Evolutionary conservation across 2,888 invertebrate genomes (phyloP), one percentile per base, ranked within the genome.

Genomic region (Temnothorax rugatulus): DNA sequence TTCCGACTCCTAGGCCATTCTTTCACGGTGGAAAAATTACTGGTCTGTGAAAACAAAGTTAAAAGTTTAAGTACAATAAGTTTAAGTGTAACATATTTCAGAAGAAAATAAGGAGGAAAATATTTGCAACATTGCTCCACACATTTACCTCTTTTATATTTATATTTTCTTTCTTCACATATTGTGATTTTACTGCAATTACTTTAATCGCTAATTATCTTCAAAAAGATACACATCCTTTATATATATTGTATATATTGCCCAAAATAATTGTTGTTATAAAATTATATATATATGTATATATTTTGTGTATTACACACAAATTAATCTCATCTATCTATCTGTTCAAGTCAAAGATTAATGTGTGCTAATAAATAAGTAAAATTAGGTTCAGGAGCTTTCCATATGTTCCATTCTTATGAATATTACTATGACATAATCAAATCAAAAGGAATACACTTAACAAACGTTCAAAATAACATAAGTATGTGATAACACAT

Each of bases 1-100:
- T 97, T 98, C 93, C 96, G 97, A 94, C 97, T 97, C 95, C 96
- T 97, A 90, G 97, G 96, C 97, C 98, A 98, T 95, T 97, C 97
- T 95, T 96, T 96, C 64, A 94, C 90, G 90, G 98, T 97, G 86
- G 98, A 97, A 95, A 97, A 97, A 94, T 97, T 96, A 95, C 96
- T 97, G 92, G 97, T 96, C 98, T 98, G 96, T 92, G 96, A 95
- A 84, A 89, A 91, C 90, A 59, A 75, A 87, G 85, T 64, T 76
- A 95, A 64, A 88, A 44, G 18, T 79, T 63, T 59, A 21, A 13
- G 50, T 59, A 66, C 63, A 69, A 66, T 18, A 66, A 44, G 5
- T 0, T 21, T 15, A 38, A 44, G 4, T 0, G 15, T 15, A 38
- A 50, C 5, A 59, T 34, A 61, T 76, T 54, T 15, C 15, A 66